Percentiles rank a stretch among this genome's conserved stretches.
Evolutionary conservation across 2,113 vertebrate species (phyloP).

Genomic region (Phrynocephalus versicolor): DNA sequence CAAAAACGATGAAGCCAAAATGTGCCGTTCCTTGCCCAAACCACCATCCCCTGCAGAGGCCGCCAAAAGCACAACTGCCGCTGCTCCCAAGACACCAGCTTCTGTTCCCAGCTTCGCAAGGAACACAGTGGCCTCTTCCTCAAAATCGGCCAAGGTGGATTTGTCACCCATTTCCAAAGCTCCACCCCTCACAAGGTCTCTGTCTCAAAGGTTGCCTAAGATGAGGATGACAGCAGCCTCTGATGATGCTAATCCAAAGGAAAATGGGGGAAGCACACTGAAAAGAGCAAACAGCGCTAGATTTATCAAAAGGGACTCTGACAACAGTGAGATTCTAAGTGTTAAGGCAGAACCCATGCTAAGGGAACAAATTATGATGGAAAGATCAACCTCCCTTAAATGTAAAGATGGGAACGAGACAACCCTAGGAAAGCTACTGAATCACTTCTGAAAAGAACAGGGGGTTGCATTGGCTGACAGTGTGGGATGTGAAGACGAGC

Average conservation of each 20-base stretch:
- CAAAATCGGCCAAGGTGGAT: conserved; percentile 82
- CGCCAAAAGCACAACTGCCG: conserved; percentile 56
- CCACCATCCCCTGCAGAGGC: conserved; percentile 71
- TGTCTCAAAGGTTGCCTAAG: conserved; percentile 77
- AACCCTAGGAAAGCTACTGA: conserved; percentile 74
- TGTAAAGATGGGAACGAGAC: conserved; percentile 71
- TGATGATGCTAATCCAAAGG: conserved; percentile 68
- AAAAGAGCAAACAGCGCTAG: conserved; percentile 83
- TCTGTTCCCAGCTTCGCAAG: conserved; percentile 87
- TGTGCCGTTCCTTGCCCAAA: conserved; percentile 83
- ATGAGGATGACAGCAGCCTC: conserved; percentile 49
- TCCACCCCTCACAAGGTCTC: conserved; percentile 71
- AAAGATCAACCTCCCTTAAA: conserved; percentile 74
- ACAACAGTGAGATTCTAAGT: conserved; percentile 67
- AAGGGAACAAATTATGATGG: conserved; percentile 75
- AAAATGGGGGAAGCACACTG: conserved; percentile 70
- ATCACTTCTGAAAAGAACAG: conserved; percentile 82
- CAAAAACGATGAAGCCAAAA: conserved; percentile 84
- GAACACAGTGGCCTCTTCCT: conserved; percentile 91
- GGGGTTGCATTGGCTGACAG: background rate
- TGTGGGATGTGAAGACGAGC: conserved; percentile 42
- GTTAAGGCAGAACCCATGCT: conserved; percentile 50
- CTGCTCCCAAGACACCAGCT: conserved; percentile 55
- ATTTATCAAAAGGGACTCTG: conserved; percentile 66
- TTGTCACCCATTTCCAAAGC: conserved; percentile 56